These are phyloP conservation scores for Drosophila lacicola DNA, from an alignment of 2,888 invertebrate species.

Conservation along the genomic window DNA sequence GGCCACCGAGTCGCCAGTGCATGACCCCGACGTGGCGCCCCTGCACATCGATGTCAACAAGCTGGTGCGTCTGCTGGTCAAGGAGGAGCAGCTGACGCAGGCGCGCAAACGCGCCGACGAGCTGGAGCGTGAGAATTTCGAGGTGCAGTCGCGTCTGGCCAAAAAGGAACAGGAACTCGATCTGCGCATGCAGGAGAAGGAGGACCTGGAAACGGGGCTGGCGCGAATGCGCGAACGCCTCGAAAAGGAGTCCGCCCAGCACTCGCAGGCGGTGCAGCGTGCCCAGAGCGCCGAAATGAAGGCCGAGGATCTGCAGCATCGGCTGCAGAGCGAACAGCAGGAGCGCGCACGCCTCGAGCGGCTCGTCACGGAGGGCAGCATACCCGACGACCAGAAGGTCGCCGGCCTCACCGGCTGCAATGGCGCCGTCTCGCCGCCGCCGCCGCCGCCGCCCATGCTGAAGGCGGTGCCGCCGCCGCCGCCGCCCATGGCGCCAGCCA, in stretches of 20 bases:
- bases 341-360: constrained; percentile 94
- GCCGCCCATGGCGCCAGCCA: constrained; percentile 83
- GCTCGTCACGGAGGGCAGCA: constrained; percentile 94
- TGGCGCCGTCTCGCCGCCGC: constrained; percentile 87
- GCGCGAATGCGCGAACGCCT: constrained; percentile 93
- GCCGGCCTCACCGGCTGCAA: constrained; percentile 86
- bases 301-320: constrained; percentile 88
- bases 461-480: constrained; percentile 83
- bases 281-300: constrained; percentile 87
- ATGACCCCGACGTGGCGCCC: constrained; percentile 94
- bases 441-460: constrained; percentile 82
- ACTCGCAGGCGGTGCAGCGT: constrained; percentile 93
- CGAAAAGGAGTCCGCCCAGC: constrained; percentile 94
- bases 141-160: constrained; percentile 93
- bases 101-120: constrained; percentile 95
- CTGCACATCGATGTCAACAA: constrained; percentile 96
- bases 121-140: constrained; percentile 94
- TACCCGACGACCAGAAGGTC: constrained; percentile 97
- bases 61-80: constrained; percentile 95
- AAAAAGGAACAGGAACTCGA: constrained; percentile 97
- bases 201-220: constrained; percentile 94
- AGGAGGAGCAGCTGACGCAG: constrained; percentile 95
- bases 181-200: constrained; percentile 94
- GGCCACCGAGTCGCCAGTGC: constrained; percentile 66
- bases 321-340: constrained; percentile 91